Percentiles rank a stretch among this genome's conserved stretches.
These are phyloP conservation scores for Planococcus citri DNA, from an alignment of 1,140 invertebrate species.

Conservation along the genomic window DNA sequence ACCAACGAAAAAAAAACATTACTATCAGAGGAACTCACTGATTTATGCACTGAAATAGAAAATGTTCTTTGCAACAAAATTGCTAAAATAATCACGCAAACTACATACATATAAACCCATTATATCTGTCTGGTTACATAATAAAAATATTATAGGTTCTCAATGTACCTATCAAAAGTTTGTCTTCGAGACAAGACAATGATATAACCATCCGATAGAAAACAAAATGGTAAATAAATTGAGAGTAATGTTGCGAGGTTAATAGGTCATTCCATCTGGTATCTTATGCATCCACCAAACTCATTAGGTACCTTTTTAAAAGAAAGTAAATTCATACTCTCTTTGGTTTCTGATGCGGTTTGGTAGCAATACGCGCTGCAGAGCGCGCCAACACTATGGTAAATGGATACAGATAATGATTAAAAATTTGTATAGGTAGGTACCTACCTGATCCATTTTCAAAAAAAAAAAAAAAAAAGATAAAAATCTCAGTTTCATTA, in stretches of 20 bases:
- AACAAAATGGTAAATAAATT: constrained; percentile 17
- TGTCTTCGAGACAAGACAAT: constrained; percentile 11
- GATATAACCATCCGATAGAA: constrained; percentile 18
- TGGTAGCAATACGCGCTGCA: neutral
- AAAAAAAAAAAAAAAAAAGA: too few species aligned
- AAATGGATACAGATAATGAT: too few species aligned
- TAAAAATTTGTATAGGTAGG: too few species aligned
- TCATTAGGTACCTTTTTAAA: constrained; percentile 18
- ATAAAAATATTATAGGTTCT: constrained; percentile 16
- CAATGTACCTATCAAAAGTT: constrained; percentile 14
- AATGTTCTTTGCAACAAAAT: neutral
- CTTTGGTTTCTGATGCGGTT: constrained; percentile 12
- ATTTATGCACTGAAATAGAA: neutral
- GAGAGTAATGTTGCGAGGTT: constrained; percentile 12
- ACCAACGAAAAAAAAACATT: neutral
- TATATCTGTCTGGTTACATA: neutral
- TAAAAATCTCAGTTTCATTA: too few species aligned
- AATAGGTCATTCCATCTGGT: constrained; percentile 17
- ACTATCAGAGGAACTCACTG: neutral
- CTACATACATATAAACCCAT: neutral
- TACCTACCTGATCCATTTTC: too few species aligned
- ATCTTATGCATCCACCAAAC: constrained; percentile 7
- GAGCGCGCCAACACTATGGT: neutral
- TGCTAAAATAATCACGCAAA: constrained; percentile 12
- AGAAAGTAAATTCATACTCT: constrained; percentile 16